These are phyloP conservation scores for Grus americana DNA, from an alignment of 2,113 vertebrate genomes.

Conservation along the genomic window DNA sequence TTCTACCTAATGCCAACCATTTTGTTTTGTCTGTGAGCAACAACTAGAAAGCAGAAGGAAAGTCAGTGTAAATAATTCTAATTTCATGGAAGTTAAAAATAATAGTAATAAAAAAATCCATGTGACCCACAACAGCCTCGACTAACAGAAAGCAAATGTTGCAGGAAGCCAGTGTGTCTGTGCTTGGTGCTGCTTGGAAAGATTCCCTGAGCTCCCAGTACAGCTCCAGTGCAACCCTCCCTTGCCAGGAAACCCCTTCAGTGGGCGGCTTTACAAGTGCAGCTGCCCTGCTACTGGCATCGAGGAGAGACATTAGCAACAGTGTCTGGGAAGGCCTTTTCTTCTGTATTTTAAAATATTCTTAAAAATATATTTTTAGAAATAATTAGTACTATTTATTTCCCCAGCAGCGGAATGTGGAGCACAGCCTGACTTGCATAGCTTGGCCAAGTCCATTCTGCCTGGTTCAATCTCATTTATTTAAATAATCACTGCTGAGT, in stretches of 20 bases:
- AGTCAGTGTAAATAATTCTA: background rate
- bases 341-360: background rate
- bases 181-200: background rate
- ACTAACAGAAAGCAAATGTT: slow-evolving; percentile 49
- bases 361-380: background rate
- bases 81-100: slow-evolving; percentile 39
- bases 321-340: background rate
- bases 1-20: background rate
- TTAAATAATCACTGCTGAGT: slow-evolving; percentile 18
- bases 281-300: background rate
- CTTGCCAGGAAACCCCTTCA: background rate
- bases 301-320: background rate
- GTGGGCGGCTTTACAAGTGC: background rate
- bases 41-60: background rate
- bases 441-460: background rate
- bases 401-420: background rate
- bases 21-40: background rate
- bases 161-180: slow-evolving; percentile 16
- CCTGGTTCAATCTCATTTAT: background rate
- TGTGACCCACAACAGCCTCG: background rate
- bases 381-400: background rate
- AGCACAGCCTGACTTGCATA: background rate
- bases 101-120: slow-evolving; percentile 2
- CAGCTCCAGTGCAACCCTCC: background rate
- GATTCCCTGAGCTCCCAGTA: background rate